Evolutionary conservation across 2,113 vertebrate genomes (phyloP), one percentile per base, ranked within the genome.

Genomic region (Bambusicola thoracicus): DNA sequence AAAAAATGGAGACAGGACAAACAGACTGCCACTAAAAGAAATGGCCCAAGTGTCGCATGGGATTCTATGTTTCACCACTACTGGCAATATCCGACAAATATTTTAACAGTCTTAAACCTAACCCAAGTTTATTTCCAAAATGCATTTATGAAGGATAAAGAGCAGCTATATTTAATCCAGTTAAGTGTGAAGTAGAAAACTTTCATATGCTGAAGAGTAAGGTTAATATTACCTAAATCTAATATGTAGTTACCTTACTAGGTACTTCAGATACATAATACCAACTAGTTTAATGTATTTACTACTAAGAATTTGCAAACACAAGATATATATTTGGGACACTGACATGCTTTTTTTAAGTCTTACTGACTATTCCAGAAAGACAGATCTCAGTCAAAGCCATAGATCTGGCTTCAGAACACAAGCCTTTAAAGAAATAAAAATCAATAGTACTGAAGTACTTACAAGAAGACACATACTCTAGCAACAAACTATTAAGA

Each of bases 341-440:
- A 48, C 4, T 27, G 11, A 6, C 62, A 20, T 30, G 56, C 27
- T 81, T 56, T 10, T n/a, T 86, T 74, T 46, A 69, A 53, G 56
- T 79, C 75, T 80, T 62, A 58, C 51, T 70, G 55, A 83, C 21
- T n/a, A 55, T 29, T 85, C 36, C 49, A 62, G 5, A 55, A 94
- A 77, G 86, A 83, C 6, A 12, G 8, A 44, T 55, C 67, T 77
- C 24, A 27, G 44, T 48, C 76, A 81, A 66, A 56, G 43, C 43
- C 40, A 90, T 67, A 93, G 79, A 65, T n/a, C 48, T 48, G 67
- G 69, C 73, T 84, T 59, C 68, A 81, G 83, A 94, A 88, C 73
- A 86, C 18, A 81, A 22, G 17, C 11, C 76, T 89, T 90, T 58
- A 81, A 78, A 89, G 83, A 94, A 92, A 70, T 59, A 90, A 88